Evolutionary conservation across 64 coral and sea anemone genomes (phyloP), one percentile per base, ranked within the genome.

Genomic region (Hydrozoanthus tunicans): DNA sequence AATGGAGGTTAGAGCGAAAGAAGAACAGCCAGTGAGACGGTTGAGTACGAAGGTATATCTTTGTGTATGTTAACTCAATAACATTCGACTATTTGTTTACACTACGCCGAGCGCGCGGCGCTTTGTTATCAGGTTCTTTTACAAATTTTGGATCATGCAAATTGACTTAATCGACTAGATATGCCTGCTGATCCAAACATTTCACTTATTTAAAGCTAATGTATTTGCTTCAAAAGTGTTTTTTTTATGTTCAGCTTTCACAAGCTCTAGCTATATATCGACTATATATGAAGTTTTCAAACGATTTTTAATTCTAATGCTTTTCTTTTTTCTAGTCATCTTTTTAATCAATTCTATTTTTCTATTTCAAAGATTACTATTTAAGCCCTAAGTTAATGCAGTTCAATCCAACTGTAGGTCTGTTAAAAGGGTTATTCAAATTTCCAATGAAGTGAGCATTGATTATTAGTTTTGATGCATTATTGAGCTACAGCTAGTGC

Each of bases 21-120:
- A 86, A 73, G 83, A 86, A 14, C 83, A 71, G 62, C 66, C 20
- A 20, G 20, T 86, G 3, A 86, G 52, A 24, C 83, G 72, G 32
- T 75, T 53, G 72, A 3, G 27, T 75, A 75, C 72, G 26, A 75
- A 75, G 32, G 72, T 75, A 56, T 23, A 52, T 43, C 3, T 9
- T 75, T 52, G 56, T 24, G 66, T 43, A 56, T 86, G 3, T 14
- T 17, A 62, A 86, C 53, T 66, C 72, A n/a, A 54, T 20, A 71
- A 71, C 55, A 72, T 70, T 6, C 70, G 71, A n/a, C 9, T 51
- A 25, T 51, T 75, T 75, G 72, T 75, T 75, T 6, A 70, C 17
- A 14, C 20, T 23, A 23, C 67, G 17, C 67, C 25, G 72, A 75
- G 26, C 27, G 9, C 26, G 72, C 26, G 5, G 72, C 72, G 67